Percentiles rank a stretch among this genome's conserved stretches.
These are phyloP conservation scores for Oreochromis aureus DNA, from an alignment of 2,113 vertebrate species.

Conservation along the genomic window DNA sequence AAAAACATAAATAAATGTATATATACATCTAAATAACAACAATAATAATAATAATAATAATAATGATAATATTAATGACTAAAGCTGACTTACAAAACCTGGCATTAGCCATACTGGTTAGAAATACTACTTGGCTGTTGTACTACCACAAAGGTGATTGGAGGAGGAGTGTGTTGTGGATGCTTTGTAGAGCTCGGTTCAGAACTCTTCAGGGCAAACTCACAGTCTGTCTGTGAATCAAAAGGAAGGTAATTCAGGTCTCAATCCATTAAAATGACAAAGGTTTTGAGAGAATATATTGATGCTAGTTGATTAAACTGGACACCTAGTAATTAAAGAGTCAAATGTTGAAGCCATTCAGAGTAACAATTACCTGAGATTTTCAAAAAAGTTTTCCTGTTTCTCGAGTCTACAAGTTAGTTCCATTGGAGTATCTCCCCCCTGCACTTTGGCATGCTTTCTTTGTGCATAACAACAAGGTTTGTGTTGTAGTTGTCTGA, in stretches of 20 bases:
- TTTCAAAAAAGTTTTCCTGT: background rate
- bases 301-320: background rate
- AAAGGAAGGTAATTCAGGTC: background rate
- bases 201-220: background rate
- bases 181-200: background rate
- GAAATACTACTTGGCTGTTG: background rate
- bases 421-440: background rate
- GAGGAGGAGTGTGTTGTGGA: background rate
- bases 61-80: background rate
- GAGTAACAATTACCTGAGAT: background rate
- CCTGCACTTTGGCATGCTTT: background rate
- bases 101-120: background rate
- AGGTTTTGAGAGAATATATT: background rate
- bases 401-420: accelerated
- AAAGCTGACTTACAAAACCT: background rate
- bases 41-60: background rate
- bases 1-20: background rate
- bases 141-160: background rate
- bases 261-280: background rate
- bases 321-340: background rate
- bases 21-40: background rate
- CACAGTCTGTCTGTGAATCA: accelerated
- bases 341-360: background rate
- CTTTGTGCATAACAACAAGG: accelerated
- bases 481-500: background rate